phyloP scores from a whole-genome alignment of 2,888 invertebrate genomes.

The Toxonevra muliebris region DNA sequence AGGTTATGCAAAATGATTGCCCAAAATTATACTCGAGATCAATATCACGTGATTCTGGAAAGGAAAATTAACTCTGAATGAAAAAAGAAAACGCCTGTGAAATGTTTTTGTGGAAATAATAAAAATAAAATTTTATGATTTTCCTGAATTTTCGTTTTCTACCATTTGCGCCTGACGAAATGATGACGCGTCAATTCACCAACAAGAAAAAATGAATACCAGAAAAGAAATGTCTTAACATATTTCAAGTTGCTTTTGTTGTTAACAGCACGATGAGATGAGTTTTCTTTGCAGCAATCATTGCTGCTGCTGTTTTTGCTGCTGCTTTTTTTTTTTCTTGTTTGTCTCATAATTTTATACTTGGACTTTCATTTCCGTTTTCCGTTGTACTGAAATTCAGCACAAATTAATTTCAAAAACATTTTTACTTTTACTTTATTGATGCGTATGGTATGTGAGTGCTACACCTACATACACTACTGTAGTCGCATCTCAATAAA shows the following conservation, averaged over 20 bases:
- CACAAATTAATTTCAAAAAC: not conserved
- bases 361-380: no score
- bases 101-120: conserved; percentile 21
- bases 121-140: conserved; percentile 39
- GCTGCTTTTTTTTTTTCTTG: conserved; percentile 1
- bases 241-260: conserved; percentile 26
- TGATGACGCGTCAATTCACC: not conserved
- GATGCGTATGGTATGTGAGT: not conserved
- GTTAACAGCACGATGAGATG: not conserved
- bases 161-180: conserved; percentile 13
- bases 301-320: conserved; percentile 9
- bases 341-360: not conserved
- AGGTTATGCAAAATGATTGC: no score
- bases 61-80: no score
- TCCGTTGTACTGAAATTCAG: not conserved
- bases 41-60: no score
- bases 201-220: not conserved
- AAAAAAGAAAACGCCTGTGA: not conserved
- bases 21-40: no score
- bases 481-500: conserved; percentile 20
- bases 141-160: conserved; percentile 28
- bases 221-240: conserved; percentile 20
- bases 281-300: conserved; percentile 11
- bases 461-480: not conserved
- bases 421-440: no score